phyloP scores from a whole-genome alignment of 2,113 vertebrate genomes.

The Sceloporus undulatus region DNA sequence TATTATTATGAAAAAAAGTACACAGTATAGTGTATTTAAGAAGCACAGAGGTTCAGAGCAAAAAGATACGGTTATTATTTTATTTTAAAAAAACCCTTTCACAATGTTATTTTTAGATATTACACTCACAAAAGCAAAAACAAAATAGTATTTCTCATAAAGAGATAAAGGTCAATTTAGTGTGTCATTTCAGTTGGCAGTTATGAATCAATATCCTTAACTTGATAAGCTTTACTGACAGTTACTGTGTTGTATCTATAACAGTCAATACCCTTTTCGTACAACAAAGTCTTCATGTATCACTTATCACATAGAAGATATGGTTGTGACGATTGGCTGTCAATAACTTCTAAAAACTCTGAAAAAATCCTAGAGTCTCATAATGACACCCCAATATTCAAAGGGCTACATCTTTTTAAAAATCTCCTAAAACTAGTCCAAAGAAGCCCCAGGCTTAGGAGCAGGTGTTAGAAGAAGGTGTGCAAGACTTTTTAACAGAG shows the following conservation, averaged over 20 bases:
- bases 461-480: not conserved
- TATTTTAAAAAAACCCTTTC: not conserved
- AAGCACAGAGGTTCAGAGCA: not conserved
- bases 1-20: too few species aligned
- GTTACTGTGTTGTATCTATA: not conserved
- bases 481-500: not conserved
- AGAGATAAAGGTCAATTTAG: not conserved
- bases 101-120: not conserved
- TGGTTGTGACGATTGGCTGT: not conserved
- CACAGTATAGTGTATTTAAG: too few species aligned
- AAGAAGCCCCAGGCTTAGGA: too few species aligned
- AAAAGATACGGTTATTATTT: too few species aligned
- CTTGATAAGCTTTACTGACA: not conserved
- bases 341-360: not conserved
- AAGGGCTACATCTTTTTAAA: not conserved
- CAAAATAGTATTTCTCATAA: not conserved
- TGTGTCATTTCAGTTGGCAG: not conserved
- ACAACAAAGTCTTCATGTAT: not conserved
- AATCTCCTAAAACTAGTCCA: not conserved
- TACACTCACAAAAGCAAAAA: not conserved
- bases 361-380: not conserved
- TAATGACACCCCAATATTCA: not conserved
- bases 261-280: not conserved
- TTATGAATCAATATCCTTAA: not conserved
- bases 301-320: not conserved